Evolutionary conservation across 2,888 invertebrate species (phyloP).

Genomic region (Brachyptera risi): DNA sequence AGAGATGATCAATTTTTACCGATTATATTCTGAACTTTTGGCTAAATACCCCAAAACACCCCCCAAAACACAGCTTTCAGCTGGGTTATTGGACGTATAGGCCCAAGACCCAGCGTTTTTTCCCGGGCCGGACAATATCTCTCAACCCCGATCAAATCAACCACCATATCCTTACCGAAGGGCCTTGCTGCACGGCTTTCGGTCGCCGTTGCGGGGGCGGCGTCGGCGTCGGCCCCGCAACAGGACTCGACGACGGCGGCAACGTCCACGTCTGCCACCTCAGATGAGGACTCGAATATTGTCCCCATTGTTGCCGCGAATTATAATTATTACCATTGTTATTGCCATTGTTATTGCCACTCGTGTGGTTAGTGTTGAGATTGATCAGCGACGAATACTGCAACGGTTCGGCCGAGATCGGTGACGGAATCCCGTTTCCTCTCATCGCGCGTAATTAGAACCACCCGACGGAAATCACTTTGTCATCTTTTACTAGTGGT

Average conservation of each 20-base stretch:
- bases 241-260: slow-evolving; percentile 47
- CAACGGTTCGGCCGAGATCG: slow-evolving; percentile 17
- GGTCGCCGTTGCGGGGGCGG: slow-evolving; percentile 34
- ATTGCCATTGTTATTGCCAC: slow-evolving; percentile 41
- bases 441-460: slow-evolving; percentile 18
- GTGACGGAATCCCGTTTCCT: slow-evolving; percentile 17
- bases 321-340: slow-evolving; percentile 37
- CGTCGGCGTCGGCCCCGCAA: slow-evolving; percentile 51
- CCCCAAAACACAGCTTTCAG: too few relatives aligned
- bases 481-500: neutral
- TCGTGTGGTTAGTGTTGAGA: slow-evolving; percentile 41
- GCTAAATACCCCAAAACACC: too few relatives aligned
- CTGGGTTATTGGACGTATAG: too few relatives aligned
- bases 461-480: neutral
- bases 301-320: slow-evolving; percentile 30
- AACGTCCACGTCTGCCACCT: slow-evolving; percentile 53
- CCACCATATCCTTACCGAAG: slow-evolving; percentile 24
- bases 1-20: too few relatives aligned
- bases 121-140: neutral
- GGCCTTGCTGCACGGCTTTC: slow-evolving; percentile 30
- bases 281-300: slow-evolving; percentile 39
- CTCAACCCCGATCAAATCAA: neutral
- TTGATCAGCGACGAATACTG: slow-evolving; percentile 31
- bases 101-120: neutral
- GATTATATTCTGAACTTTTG: too few relatives aligned